Conservation (phyloP, 1,140 invertebrate species). For the Habropoda laboriosa region DNA sequence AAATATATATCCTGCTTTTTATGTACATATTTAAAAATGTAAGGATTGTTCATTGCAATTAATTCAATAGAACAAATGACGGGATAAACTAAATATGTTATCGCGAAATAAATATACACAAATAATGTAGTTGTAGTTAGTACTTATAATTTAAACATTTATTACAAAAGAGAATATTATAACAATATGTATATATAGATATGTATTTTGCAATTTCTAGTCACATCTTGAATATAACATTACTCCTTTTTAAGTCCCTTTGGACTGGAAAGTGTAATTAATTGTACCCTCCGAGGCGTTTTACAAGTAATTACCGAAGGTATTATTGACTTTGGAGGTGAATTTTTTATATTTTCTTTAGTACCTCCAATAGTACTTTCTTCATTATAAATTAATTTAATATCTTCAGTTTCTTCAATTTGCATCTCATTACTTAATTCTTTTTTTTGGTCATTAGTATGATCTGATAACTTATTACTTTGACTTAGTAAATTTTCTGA, state of each 20-base stretch:
- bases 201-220: not conserved
- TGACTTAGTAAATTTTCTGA: conserved; percentile 17
- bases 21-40: too few relatives aligned
- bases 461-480: conserved; percentile 3
- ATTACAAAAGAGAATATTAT: conserved; percentile 5
- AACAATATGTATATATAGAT: not conserved
- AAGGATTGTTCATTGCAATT: too few relatives aligned
- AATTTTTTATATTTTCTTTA: conserved; percentile 66
- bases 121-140: not conserved
- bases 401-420: conserved; percentile 82
- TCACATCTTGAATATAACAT: not conserved
- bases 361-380: conserved; percentile 54
- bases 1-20: too few relatives aligned
- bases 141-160: conserved; percentile 25
- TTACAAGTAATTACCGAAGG: conserved; percentile 76
- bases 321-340: conserved; percentile 67
- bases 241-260: conserved; percentile 85
- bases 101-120: not conserved
- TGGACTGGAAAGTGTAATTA: conserved; percentile 89
- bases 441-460: not conserved
- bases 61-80: not conserved
- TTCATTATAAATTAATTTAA: conserved; percentile 86
- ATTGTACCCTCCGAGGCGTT: conserved; percentile 85
- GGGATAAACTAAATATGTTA: not conserved
- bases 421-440: conserved; percentile 33